Base-by-base conservation (phyloP, 1,140 invertebrate species). In the Neodiprion pinetum region DNA sequence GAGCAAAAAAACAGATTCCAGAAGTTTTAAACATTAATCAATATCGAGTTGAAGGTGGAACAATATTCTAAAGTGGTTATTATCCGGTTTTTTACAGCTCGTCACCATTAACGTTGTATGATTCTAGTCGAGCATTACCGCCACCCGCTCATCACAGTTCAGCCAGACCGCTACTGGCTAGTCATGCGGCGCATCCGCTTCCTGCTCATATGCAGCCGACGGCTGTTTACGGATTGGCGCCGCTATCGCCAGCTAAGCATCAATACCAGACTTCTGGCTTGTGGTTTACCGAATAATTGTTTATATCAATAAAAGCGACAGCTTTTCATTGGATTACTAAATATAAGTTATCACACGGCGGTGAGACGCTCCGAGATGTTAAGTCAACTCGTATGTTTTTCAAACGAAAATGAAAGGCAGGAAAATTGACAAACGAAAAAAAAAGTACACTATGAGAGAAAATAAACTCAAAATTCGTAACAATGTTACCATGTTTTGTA, bases 81-180 rank as follows among this genome's bases (percentile, higher is more conserved):
- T 84, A 77, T 82, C 81, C 82, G 79, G 79, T 86, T 85, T 85
- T 87, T 88, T 88, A 74, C 85, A 88, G 87, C 82, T 88, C 86
- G 84, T 88, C 87, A 83, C 86, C 85, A 84, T 83, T 88, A 85
- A 87, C 90, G 82, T 87, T 89, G 78, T 89, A 89, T 85, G 86
- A 88, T 84, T 91, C 88, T 85, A 94, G 92, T 85, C 91, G 94
- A 77, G 93, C 93, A 67, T 91, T 94, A 77, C 94, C 95, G 74
- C 95, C 95, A 11, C 95, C 95, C 75, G 95, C 95, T 50, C 95
- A 96, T 87, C 95, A 96, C 87, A 93, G 93, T 81, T 95, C 93
- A 81, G 94, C 94, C 76, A 89, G 95, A 79, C 94, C 95, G 77
- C 92, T 96, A 72, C 86, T 95, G 78, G 91, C 93, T n/a, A 91